Base-by-base conservation (phyloP, 1,140 invertebrate genomes). In the Drosophila littoralis region DNA sequence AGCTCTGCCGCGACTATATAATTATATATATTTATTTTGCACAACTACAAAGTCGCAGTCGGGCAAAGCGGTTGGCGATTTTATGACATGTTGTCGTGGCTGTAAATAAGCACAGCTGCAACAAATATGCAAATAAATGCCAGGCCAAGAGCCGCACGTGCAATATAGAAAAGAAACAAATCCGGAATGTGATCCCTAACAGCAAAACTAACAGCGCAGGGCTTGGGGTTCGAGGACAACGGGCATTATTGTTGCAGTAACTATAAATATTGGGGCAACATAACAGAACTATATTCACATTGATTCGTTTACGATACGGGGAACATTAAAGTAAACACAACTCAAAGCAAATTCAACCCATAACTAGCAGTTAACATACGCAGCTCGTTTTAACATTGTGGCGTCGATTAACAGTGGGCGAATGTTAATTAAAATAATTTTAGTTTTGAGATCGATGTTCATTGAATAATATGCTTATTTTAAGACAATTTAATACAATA, bases 21-120 rank as follows among this genome's bases (percentile, higher is more conserved):
- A 36, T 35, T 54, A 36, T 54, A 15, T 13, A 7, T 52, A 36
- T 17, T n/a, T 60, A 48, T 50, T 69, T 48, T 40, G 50, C 65
- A 42, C 7, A 9, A 13, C 36, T 42, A 33, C 36, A 60, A 22
- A 17, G 51, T 54, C 6, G 32, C 32, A 33, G 60, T 36, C 57
- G 59, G 64, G 63, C 45, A 42, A 64, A 69, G 66, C 57, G 69
- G 48, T 78, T 82, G 59, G 58, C 40, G 51, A 22, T 63, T 74
- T 50, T 64, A 81, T 78, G 52, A 59, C 59, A 63, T 67, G 48
- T 67, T 52, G 70, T 65, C 67, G 58, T 75, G 70, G 77, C 58
- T 76, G 77, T 88, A 88, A 86, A 82, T 70, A 86, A 79, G 83
- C 83, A 88, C 83, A 86, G 83, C 83, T 86, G 83, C 83, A 81